Percentiles rank a stretch among this genome's conserved stretches.
These are phyloP conservation scores for Synanthedon myopaeformis DNA, from an alignment of 2,888 invertebrate species.

Conservation along the genomic window DNA sequence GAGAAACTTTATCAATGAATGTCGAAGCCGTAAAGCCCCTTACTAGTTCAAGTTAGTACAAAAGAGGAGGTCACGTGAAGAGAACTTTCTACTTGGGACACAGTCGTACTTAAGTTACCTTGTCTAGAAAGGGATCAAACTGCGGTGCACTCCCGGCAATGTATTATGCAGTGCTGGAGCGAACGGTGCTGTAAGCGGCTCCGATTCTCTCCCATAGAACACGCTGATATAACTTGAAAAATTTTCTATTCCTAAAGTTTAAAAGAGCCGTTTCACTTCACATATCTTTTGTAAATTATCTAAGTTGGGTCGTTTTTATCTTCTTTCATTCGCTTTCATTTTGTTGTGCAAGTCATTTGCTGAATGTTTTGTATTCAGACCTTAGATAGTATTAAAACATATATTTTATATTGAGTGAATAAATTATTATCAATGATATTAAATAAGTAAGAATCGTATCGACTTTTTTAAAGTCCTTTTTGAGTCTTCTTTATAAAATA, in stretches of 20 bases:
- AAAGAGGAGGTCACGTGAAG: constrained; percentile 58
- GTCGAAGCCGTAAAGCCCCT: constrained; percentile 50
- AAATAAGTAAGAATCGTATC: too few relatives aligned
- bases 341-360: not conserved
- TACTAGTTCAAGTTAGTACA: constrained; percentile 45
- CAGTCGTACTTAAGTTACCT: constrained; percentile 53
- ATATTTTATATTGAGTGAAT: too few relatives aligned
- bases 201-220: constrained; percentile 53
- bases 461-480: too few relatives aligned
- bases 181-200: constrained; percentile 47
- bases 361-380: not conserved
- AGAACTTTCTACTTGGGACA: constrained; percentile 50
- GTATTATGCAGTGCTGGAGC: constrained; percentile 63
- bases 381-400: too few relatives aligned
- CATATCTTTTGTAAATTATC: constrained; percentile 47
- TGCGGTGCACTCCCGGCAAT: constrained; percentile 65
- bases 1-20: constrained; percentile 63
- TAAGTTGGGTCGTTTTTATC: constrained; percentile 31
- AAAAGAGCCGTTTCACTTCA: constrained; percentile 33
- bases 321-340: not conserved
- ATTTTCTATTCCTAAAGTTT: constrained; percentile 53
- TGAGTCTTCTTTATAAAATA: too few relatives aligned
- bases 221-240: constrained; percentile 37
- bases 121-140: constrained; percentile 67
- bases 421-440: too few relatives aligned